Evolutionary conservation across 2,113 vertebrate species (phyloP).

Genomic region (Poeciliopsis turrubarensis): DNA sequence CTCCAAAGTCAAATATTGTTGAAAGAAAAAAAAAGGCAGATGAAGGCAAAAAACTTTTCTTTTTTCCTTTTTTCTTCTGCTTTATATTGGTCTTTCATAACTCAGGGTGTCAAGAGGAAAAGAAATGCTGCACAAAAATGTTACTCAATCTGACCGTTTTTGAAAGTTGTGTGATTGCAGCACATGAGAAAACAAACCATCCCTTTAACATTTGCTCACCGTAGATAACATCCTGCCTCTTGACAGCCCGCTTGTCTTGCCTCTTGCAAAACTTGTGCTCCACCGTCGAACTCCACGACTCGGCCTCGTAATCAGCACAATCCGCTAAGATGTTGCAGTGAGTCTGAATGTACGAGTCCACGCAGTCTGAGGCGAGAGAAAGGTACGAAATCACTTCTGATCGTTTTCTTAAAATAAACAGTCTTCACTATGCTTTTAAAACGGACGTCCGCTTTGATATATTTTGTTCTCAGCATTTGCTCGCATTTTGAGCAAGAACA

Average conservation of each 20-base stretch:
- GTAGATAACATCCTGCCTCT: constrained; percentile 96
- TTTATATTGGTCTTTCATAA: background rate
- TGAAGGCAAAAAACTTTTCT: background rate
- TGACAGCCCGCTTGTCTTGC: constrained; percentile 88
- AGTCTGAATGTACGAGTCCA: constrained; percentile 82
- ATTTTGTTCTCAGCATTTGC: no score
- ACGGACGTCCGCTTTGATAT: no score
- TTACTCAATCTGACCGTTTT: background rate
- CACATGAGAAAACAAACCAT: constrained; percentile 12
- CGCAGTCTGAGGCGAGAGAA: constrained; percentile 77
- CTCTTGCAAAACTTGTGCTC: constrained; percentile 87
- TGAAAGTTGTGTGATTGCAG: background rate
- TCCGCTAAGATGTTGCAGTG: constrained; percentile 84
- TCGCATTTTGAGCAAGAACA: no score
- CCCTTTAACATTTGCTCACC: constrained; percentile 76
- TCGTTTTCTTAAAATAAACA: background rate
- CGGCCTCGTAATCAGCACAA: constrained; percentile 86
- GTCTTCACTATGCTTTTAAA: background rate
- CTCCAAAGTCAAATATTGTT: background rate
- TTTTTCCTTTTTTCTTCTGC: background rate
- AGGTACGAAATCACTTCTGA: background rate
- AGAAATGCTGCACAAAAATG: background rate
- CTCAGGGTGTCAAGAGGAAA: background rate
- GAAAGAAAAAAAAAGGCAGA: background rate
- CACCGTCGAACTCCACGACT: constrained; percentile 92